These are phyloP conservation scores for Larimichthys crocea DNA, from an alignment of 2,113 vertebrate species.

Conservation along the genomic window DNA sequence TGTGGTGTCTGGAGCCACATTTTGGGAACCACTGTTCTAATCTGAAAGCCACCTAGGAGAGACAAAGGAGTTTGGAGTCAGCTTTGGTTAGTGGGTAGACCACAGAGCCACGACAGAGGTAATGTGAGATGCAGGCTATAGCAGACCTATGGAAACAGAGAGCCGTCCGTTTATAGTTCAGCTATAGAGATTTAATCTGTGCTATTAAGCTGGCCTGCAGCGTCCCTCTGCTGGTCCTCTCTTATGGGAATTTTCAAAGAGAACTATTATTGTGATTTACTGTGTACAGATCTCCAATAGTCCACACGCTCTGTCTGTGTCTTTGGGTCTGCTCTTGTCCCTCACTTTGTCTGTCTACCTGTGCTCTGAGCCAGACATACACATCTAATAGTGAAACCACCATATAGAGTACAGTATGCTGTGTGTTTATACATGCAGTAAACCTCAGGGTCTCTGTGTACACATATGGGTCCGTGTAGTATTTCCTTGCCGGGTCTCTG, in stretches of 20 bases:
- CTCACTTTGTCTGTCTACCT: conserved; percentile 37
- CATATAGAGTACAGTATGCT: conserved; percentile 6
- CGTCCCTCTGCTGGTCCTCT: conserved; percentile 48
- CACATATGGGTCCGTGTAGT: conserved; percentile 44
- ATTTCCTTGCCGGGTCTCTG: conserved; percentile 46
- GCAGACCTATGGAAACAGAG: conserved; percentile 69
- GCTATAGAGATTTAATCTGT: conserved; percentile 76
- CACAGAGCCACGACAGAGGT: conserved; percentile 67
- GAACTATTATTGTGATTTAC: conserved; percentile 78
- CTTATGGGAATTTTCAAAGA: conserved; percentile 75
- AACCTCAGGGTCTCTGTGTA: conserved; percentile 45
- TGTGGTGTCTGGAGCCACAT: conserved; percentile 19
- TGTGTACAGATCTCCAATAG: conserved; percentile 39
- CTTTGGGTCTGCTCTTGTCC: conserved; percentile 35
- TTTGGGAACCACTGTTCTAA: conserved; percentile 27
- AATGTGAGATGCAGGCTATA: conserved; percentile 66
- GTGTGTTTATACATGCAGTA: conserved; percentile 50
- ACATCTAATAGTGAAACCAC: conserved; percentile 23
- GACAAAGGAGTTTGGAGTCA: conserved; percentile 52
- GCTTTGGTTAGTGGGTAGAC: conserved; percentile 61
- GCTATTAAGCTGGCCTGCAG: conserved; percentile 62
- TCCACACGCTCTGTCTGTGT: conserved; percentile 32
- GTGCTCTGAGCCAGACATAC: conserved; percentile 17
- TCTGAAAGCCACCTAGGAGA: conserved; percentile 43
- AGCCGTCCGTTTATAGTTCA: conserved; percentile 67